Evolutionary conservation across 2,888 invertebrate genomes (phyloP).

Genomic region (Eupithecia dodoneata): DNA sequence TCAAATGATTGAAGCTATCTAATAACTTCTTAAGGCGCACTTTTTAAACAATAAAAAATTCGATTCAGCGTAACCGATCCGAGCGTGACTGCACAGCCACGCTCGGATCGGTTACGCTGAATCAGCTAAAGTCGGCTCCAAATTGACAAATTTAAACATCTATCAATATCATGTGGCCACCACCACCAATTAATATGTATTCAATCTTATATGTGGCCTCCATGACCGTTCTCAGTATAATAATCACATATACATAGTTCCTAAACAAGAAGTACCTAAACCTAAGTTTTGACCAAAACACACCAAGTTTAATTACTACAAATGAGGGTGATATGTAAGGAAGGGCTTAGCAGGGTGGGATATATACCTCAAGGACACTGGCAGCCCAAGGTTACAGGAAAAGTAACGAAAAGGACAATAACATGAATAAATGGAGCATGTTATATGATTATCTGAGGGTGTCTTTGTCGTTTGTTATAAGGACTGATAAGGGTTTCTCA

Average conservation of each 20-base stretch:
- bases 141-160: too few species aligned
- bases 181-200: not conserved
- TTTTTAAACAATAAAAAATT: too few species aligned
- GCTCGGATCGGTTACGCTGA: too few species aligned
- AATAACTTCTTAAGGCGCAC: too few species aligned
- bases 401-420: conserved; percentile 7
- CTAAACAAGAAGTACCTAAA: not conserved
- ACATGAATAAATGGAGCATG: not conserved
- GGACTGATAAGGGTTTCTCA: conserved; percentile 6
- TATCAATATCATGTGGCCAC: too few species aligned
- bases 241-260: not conserved
- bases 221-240: not conserved
- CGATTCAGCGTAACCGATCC: too few species aligned
- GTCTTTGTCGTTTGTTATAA: conserved; percentile 1
- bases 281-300: not conserved
- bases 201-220: not conserved
- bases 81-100: too few species aligned
- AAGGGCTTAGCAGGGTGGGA: not conserved
- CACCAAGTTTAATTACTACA: not conserved
- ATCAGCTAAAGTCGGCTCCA: too few species aligned
- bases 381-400: conserved; percentile 3
- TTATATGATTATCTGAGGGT: conserved; percentile 13
- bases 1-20: too few species aligned
- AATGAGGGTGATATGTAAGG: not conserved
- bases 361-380: not conserved